Base-by-base conservation (phyloP, 2,888 invertebrate genomes). In the Ophion ventricosus region DNA sequence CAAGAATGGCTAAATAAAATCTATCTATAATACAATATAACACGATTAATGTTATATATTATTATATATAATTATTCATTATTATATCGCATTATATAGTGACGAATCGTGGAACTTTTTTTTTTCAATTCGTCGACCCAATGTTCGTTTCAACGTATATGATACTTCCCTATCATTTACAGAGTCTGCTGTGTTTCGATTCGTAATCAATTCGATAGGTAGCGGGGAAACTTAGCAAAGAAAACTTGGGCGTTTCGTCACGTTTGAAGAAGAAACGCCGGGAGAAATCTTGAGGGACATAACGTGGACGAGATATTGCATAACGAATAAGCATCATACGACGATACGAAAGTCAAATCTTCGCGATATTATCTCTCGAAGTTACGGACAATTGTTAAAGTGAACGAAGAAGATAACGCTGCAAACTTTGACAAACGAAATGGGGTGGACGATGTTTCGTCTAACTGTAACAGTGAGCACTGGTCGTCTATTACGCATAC, bases 351-450 rank as follows among this genome's bases (percentile, higher is more conserved):
- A 81, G 66, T 75, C 69, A 74, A 66, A 73, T 43, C 78, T 20
- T 54, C 20, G 29, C 35, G 78, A 75, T 78, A 59, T 70, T 70
- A 84, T 84, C 78, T 61, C 43, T 57, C 49, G 25, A 81, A 80
- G 77, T 80, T 74, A 29, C 57, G 5, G 69, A 75, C 49, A 23
- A 54, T 72, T 78, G 64, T 66, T 75, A 75, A 49, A 66, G 73
- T 43, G 35, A 26, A 20, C 10, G 43, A 25, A 26, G 25, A 66
- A 72, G 84, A 84, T 84, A 81, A 81, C 54, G 70, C 63, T 40
- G 49, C 35, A 54, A 84, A 84, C 78, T 81, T 79, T 25, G 49
- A 17, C 14, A 43, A 70, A 66, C 64, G 78, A 54, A 78, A 75
- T 35, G 49, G 64, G 63, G 43, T 70, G 77, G 7, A 11, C 8